Conservation (phyloP, 1,140 invertebrate species). For the Panagrolaimus sp. region DNA sequence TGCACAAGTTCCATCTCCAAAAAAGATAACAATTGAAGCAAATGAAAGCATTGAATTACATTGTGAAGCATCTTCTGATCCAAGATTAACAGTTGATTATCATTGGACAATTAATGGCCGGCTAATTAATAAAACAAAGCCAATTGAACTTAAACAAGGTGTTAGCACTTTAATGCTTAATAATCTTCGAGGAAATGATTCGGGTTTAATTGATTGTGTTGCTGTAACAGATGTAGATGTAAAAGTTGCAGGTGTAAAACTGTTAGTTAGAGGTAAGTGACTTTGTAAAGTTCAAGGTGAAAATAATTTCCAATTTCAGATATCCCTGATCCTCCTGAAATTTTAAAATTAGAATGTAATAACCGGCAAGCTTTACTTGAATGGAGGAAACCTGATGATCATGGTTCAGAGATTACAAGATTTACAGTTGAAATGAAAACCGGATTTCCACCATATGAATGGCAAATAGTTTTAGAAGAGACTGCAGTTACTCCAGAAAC, state of each 20-base stretch:
- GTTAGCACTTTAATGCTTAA: slow-evolving; percentile 76
- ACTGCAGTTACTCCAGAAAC: slow-evolving; percentile 36
- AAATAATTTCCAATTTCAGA: slow-evolving; percentile 65
- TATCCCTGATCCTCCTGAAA: slow-evolving; percentile 79
- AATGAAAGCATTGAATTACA: slow-evolving; percentile 82
- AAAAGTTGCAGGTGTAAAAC: slow-evolving; percentile 68
- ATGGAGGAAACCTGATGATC: slow-evolving; percentile 84
- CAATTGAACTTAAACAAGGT: slow-evolving; percentile 66
- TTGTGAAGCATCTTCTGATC: slow-evolving; percentile 81
- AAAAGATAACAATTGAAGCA: slow-evolving; percentile 82
- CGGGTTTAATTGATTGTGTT: slow-evolving; percentile 90
- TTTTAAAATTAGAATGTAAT: slow-evolving; percentile 69
- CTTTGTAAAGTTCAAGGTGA: neutral
- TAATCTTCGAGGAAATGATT: slow-evolving; percentile 86
- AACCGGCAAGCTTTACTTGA: slow-evolving; percentile 70
- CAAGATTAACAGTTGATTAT: slow-evolving; percentile 73
- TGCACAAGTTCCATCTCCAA: slow-evolving; percentile 64
- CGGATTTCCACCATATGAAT: slow-evolving; percentile 82
- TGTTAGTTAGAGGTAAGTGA: slow-evolving; percentile 48
- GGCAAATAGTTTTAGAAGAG: slow-evolving; percentile 72
- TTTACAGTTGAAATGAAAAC: slow-evolving; percentile 91
- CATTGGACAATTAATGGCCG: slow-evolving; percentile 77
- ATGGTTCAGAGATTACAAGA: slow-evolving; percentile 82
- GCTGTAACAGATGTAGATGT: slow-evolving; percentile 81
- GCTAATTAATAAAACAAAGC: slow-evolving; percentile 56